Evolutionary conservation across 2,797 vertebrate species (phyloP), one percentile per base, ranked within the genome.

Genomic region (Neosalanx taihuensis): DNA sequence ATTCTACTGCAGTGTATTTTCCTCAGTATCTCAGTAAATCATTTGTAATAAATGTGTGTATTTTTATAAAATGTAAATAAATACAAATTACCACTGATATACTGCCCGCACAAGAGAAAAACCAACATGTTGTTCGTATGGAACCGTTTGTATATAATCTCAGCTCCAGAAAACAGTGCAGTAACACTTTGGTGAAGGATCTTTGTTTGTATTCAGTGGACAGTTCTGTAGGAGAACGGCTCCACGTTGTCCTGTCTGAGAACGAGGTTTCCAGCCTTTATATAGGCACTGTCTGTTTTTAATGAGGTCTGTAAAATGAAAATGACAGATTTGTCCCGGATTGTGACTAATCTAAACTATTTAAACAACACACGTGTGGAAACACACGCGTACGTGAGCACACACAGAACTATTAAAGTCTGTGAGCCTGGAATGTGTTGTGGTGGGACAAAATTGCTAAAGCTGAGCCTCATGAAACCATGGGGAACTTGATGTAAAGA

Each of bases 291-390:
- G 51, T 17, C 15, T 56, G 51, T 12, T 79, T 85, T 41, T 79
- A 79, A 79, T 79, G 51, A 46, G 73, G 76, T 58, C 76, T 78
- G 59, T 81, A 74, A 80, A 76, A 59, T 59, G 56, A 71, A 76
- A 71, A 80, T 73, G 76, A 72, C 82, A 79, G 64, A 76, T 80
- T 67, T 63, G 23, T 18, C 7, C 46, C 74, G 59, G 69, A 84
- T 80, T 77, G 51, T 75, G 62, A 80, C 67, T 79, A 67, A 77
- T 77, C 20, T 51, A 29, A 61, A 59, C 69, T 77, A 72, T 72
- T 69, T 41, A 57, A 69, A 67, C 6, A 72, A n/a, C 61, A 35
- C 31, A n/a, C 61, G 51, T 56, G 17, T n/a, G 51, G 15, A 35
- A 26, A 49, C 35, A 49, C 64, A 49, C 64, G 29, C 64, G 20